These are phyloP conservation scores for Myotis yumanensis DNA, from an alignment of 2,113 vertebrate species.

Conservation along the genomic window DNA sequence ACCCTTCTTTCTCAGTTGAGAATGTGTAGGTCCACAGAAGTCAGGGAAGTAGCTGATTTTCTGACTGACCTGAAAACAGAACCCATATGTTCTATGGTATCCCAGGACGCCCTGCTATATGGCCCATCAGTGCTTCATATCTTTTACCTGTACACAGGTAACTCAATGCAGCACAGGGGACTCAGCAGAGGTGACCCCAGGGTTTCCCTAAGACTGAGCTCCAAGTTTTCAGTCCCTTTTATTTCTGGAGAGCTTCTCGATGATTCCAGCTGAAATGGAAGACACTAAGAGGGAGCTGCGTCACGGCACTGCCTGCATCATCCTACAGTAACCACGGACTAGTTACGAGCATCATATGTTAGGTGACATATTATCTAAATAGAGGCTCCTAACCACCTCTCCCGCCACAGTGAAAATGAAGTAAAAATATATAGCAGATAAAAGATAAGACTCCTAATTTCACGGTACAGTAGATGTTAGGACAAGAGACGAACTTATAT, in stretches of 20 bases:
- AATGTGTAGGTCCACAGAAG: neutral
- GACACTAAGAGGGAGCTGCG: neutral
- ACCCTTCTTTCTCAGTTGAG: neutral
- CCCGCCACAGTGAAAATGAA: slow-evolving; percentile 30
- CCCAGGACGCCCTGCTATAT: neutral
- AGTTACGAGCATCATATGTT: neutral
- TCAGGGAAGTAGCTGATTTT: neutral
- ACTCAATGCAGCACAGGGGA: neutral
- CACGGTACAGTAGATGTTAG: slow-evolving; percentile 42
- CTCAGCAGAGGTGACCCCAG: neutral
- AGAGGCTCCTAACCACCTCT: neutral
- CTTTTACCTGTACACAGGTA: neutral
- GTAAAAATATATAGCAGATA: neutral
- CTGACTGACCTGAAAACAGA: neutral
- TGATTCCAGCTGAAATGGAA: neutral
- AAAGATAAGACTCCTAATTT: slow-evolving; percentile 41
- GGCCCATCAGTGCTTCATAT: neutral
- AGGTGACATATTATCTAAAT: neutral
- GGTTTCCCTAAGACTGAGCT: neutral
- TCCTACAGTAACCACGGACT: neutral
- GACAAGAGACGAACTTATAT: slow-evolving; percentile 48
- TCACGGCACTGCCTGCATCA: neutral
- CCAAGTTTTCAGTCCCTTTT: neutral
- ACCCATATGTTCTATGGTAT: accelerated
- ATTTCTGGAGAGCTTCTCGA: neutral